These are phyloP conservation scores for Phoenoteleia sp. DNA, from an alignment of 2,888 invertebrate species.

Conservation along the genomic window DNA sequence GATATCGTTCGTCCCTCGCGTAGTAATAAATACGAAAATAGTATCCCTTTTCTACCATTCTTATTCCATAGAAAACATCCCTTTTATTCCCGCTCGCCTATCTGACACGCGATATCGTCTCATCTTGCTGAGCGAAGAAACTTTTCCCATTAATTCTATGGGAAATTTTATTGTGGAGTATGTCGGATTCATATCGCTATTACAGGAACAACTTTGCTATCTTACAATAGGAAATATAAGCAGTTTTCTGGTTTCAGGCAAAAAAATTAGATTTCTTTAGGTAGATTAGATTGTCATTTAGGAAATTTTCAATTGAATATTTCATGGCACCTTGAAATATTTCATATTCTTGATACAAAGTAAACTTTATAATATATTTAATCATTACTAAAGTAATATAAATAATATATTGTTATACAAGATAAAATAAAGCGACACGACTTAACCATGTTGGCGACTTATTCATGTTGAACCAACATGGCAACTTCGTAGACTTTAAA, in stretches of 20 bases:
- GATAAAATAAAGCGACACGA: too few species aligned
- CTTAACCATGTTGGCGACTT: too few species aligned
- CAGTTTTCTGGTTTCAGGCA: conserved; percentile 28
- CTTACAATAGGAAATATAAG: conserved; percentile 41
- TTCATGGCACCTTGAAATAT: too few species aligned
- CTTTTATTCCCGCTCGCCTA: conserved; percentile 68
- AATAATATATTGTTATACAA: too few species aligned
- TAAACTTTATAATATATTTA: too few species aligned
- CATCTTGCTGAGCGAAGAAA: conserved; percentile 71
- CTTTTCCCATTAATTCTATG: conserved; percentile 78
- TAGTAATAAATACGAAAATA: conserved; percentile 81
- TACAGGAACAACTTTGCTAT: conserved; percentile 48
- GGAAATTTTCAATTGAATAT: too few species aligned
- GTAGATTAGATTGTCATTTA: conserved; percentile 8
- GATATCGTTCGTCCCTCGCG: conserved; percentile 73
- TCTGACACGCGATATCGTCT: conserved; percentile 67
- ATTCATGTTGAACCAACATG: too few species aligned
- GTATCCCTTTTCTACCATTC: conserved; percentile 71
- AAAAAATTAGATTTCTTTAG: conserved; percentile 34
- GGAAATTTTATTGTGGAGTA: conserved; percentile 76
- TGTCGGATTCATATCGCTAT: conserved; percentile 57
- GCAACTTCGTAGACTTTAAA: too few species aligned
- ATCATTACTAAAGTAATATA: too few species aligned
- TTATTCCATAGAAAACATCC: conserved; percentile 71
- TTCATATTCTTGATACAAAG: too few species aligned